Percentiles rank a stretch among this genome's conserved stretches.
phyloP scores from a whole-genome alignment of 2,797 vertebrate species.

The Parauchenoglanis punctatus region DNA sequence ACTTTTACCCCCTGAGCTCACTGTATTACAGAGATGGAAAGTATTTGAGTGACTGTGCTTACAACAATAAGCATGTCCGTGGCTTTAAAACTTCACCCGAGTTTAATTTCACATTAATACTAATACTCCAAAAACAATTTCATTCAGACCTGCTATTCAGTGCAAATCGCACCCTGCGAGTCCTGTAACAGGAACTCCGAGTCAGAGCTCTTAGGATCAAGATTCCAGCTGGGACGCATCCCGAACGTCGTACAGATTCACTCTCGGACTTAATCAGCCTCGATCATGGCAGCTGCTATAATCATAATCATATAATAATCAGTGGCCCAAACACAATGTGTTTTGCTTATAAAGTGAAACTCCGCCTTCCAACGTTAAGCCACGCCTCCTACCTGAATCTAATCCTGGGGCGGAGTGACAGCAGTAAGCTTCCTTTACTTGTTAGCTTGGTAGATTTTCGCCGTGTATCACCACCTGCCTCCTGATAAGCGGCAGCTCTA shows the following conservation, averaged over 20 bases:
- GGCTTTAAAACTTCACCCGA: neutral
- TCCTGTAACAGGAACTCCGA: neutral
- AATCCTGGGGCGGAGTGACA: too few species aligned
- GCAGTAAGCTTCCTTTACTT: neutral
- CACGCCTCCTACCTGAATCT: neutral
- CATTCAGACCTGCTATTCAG: neutral
- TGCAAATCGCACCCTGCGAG: neutral
- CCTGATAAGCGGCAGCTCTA: constrained; percentile 29
- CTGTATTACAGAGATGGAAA: neutral
- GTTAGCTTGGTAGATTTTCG: neutral
- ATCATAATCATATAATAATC: neutral
- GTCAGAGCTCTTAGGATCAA: neutral
- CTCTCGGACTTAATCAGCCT: neutral
- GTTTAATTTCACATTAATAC: neutral
- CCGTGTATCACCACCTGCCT: neutral
- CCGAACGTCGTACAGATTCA: neutral
- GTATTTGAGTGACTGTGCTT: neutral
- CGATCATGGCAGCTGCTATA: neutral
- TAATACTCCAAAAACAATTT: neutral
- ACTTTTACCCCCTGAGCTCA: neutral
- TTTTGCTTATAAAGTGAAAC: neutral
- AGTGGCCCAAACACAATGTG: too few species aligned
- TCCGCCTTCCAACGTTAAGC: neutral
- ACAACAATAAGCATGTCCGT: neutral
- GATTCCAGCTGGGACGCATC: neutral